A percentile compares a stretch with the other conserved stretches of the same genome.
Conservation (phyloP, 30 jellyfish, hydroid and myxozoan species). For the Aurelia coerulea region DNA sequence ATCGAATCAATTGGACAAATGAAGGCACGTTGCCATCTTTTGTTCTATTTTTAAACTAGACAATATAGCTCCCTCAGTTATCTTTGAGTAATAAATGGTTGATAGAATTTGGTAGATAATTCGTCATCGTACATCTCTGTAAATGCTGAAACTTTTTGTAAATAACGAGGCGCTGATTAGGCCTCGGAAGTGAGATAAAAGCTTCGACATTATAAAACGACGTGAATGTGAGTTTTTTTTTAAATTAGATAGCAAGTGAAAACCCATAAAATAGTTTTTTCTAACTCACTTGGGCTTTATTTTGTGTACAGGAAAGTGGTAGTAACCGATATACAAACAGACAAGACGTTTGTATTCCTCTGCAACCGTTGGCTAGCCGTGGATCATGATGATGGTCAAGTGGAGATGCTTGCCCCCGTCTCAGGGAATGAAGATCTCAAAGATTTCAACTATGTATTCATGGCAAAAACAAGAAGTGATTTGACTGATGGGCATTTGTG, state of each 20-base stretch:
- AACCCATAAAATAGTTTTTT: not conserved
- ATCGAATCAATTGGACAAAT: too few relatives aligned
- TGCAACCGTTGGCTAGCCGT: slow-evolving; percentile 98
- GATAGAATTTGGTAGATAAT: too few relatives aligned
- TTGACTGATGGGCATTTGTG: slow-evolving; percentile 91
- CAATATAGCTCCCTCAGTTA: too few relatives aligned
- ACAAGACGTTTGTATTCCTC: slow-evolving; percentile 75
- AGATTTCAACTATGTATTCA: slow-evolving; percentile 89
- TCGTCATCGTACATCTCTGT: too few relatives aligned
- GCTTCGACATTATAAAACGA: too few relatives aligned
- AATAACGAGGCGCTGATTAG: too few relatives aligned
- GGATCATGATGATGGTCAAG: slow-evolving; percentile 86
- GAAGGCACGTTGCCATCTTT: too few relatives aligned
- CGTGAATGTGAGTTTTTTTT: too few relatives aligned
- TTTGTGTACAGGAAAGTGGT: slow-evolving; percentile 77
- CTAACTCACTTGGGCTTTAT: not conserved
- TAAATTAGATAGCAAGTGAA: not conserved
- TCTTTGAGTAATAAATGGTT: too few relatives aligned
- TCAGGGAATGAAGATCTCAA: slow-evolving; percentile 85
- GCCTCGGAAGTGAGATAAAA: too few relatives aligned
- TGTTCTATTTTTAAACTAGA: too few relatives aligned
- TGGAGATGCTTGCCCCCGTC: slow-evolving; percentile 91
- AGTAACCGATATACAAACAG: slow-evolving; percentile 88
- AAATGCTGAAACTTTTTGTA: too few relatives aligned
- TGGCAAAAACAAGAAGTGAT: slow-evolving; percentile 87